Percentiles rank a stretch among this genome's conserved stretches.
These are phyloP conservation scores for Oryzias sinensis DNA, from an alignment of 2,797 vertebrate species.

Conservation along the genomic window DNA sequence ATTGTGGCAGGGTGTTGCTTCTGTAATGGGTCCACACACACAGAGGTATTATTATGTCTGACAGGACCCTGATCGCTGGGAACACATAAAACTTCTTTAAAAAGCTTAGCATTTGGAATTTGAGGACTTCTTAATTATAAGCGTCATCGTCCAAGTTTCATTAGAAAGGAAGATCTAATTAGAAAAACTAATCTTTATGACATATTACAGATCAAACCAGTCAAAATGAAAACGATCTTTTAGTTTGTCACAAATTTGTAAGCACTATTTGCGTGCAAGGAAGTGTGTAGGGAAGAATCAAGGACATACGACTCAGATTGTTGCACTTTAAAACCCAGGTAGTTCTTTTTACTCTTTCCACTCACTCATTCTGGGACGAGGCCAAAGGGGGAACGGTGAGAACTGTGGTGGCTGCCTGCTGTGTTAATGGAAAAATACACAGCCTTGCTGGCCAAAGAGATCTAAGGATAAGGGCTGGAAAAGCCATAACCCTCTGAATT, in stretches of 20 bases:
- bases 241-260: neutral
- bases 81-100: constrained; percentile 50
- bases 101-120: constrained; percentile 39
- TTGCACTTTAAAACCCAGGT: neutral
- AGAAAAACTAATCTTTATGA: neutral
- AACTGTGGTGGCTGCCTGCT: constrained; percentile 8
- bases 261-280: neutral
- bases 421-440: constrained; percentile 47
- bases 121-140: constrained; percentile 48
- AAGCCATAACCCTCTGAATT: constrained; percentile 28
- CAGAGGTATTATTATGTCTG: constrained; percentile 38
- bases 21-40: constrained; percentile 19
- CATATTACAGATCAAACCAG: neutral
- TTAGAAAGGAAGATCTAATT: neutral
- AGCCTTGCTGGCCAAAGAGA: constrained; percentile 13
- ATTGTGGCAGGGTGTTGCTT: constrained; percentile 1
- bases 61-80: constrained; percentile 31
- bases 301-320: neutral
- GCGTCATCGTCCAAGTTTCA: constrained; percentile 17
- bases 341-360: constrained; percentile 14
- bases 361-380: constrained; percentile 3
- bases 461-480: constrained; percentile 25
- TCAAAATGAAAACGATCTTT: neutral
- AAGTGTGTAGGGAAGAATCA: neutral
- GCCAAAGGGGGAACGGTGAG: constrained; percentile 14